phyloP scores from a whole-genome alignment of 2,113 vertebrate genomes.

The Chroicocephalus ridibundus region DNA sequence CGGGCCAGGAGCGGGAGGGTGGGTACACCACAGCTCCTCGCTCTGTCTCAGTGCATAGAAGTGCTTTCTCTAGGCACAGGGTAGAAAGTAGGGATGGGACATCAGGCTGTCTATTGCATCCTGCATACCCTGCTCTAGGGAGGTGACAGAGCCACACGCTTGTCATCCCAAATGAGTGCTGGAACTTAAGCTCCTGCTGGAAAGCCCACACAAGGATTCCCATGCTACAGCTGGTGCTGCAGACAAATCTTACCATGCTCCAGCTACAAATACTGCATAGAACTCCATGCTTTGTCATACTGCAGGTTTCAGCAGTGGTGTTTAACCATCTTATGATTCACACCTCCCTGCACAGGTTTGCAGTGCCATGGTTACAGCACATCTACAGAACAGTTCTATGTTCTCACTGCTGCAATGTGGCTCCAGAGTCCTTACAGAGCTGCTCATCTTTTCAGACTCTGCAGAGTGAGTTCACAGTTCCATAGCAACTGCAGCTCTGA shows the following conservation, averaged over 20 bases:
- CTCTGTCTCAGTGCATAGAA: accelerated
- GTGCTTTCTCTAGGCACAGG: neutral
- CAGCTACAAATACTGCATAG: neutral
- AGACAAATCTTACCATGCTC: neutral
- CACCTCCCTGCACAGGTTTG: conserved; percentile 6
- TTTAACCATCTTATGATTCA: neutral
- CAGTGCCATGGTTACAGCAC: conserved; percentile 12
- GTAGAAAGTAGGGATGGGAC: neutral
- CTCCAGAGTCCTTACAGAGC: neutral
- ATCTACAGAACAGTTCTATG: neutral
- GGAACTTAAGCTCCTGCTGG: neutral
- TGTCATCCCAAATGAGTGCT: neutral
- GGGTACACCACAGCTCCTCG: accelerated
- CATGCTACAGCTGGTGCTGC: neutral
- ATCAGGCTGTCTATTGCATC: too few relatives aligned
- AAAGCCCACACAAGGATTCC: neutral
- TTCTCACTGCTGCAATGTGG: neutral
- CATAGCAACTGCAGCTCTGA: neutral
- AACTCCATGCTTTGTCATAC: neutral
- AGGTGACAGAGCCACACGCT: neutral
- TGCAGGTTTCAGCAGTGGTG: neutral
- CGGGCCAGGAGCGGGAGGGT: neutral
- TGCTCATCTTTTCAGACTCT: neutral
- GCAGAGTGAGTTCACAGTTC: neutral
- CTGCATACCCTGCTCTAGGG: neutral